Evolutionary conservation across 2,888 invertebrate species (phyloP), one percentile per base, ranked within the genome.

Genomic region (Pediacus dermestoides): DNA sequence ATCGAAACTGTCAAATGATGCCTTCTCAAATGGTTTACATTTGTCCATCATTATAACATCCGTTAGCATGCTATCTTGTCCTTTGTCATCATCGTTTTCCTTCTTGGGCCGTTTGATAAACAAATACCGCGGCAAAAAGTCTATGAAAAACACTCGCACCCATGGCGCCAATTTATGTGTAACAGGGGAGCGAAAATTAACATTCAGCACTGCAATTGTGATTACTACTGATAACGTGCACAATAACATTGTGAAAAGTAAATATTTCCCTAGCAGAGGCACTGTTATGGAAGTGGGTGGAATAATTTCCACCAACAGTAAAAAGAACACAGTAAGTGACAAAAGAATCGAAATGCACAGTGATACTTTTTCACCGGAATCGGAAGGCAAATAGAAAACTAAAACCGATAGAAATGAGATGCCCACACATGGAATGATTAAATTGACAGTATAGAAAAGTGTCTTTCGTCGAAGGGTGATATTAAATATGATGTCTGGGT

Each of bases 281-380:
- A 93, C 90, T 52, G 92, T 91, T 55, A 93, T 74, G 55, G 92
- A 92, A 51, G 93, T 93, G 36, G 93, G 90, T 57, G 93, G 93
- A 68, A 93, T 93, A 67, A 92, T 93, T 75, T 93, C 93, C 62
- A 88, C 91, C 66, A 94, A 76, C 57, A 93, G 77, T 63, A 93
- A 77, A 76, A 93, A 92, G 77, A 93, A 93, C 76, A 93, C 92
- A 63, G 92, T 93, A 64, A 93, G 75, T 55, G 93, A 93, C 37
- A 93, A 82, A 46, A 93, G 77, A 67, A 93, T 92, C 52, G 91
- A 92, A 63, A 93, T 92, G 70, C 94, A 94, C 50, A 97, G 81
- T 46, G 95, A 94, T 58, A 96, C 92, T 71, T 96, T 96, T 73
- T 97, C 96, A 52, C 96, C 96, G 34, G 93, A 93, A 73, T 96